Evolutionary conservation across 1,140 invertebrate species (phyloP).

Genomic region (Anoplophora glabripennis): DNA sequence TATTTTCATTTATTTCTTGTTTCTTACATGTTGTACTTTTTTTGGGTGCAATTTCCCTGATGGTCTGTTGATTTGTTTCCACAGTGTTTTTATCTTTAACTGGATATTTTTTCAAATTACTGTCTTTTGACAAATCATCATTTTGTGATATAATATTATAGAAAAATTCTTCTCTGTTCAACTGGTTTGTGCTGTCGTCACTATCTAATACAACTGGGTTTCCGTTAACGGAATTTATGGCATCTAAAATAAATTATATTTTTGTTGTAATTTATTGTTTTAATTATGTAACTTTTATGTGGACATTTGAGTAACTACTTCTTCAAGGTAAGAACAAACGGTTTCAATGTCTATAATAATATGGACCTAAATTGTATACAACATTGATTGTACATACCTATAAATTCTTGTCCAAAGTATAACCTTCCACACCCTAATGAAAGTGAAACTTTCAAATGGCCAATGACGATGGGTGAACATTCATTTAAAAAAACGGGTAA

Average conservation of each 20-base stretch:
- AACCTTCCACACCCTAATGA: constrained; percentile 52
- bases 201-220: constrained; percentile 16
- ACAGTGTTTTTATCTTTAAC: too few species aligned
- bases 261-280: too few species aligned
- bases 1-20: neutral
- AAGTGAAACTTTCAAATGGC: constrained; percentile 47
- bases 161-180: constrained; percentile 2
- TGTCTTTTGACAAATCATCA: too few species aligned
- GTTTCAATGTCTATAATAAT: too few species aligned
- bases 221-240: constrained; percentile 11
- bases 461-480: constrained; percentile 35
- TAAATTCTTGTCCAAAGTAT: constrained; percentile 54
- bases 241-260: constrained; percentile 20
- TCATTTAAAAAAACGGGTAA: constrained; percentile 34
- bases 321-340: too few species aligned
- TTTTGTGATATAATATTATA: neutral
- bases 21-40: too few species aligned
- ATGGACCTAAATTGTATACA: too few species aligned
- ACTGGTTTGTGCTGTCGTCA: constrained; percentile 17
- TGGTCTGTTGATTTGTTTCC: too few species aligned
- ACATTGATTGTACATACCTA: constrained; percentile 42
- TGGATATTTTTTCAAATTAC: too few species aligned
- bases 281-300: too few species aligned
- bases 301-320: too few species aligned
- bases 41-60: too few species aligned